Evolutionary conservation across 2,797 vertebrate species (phyloP), one percentile per base, ranked within the genome.

Genomic region (Ambastaia sidthimunki): DNA sequence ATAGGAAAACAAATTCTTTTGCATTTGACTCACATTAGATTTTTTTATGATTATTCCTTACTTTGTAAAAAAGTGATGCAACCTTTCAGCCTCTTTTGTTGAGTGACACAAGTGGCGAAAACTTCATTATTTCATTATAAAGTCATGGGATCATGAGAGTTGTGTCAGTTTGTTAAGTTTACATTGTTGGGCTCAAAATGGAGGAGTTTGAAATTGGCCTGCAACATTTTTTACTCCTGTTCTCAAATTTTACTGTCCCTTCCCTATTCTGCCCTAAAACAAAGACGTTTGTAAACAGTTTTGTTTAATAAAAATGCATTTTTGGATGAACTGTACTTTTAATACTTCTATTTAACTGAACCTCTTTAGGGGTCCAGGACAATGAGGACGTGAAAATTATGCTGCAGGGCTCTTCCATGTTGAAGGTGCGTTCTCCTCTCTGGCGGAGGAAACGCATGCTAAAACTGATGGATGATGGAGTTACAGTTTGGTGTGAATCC

Each of bases 401-500:
- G 97, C 83, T 97, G 66, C 90, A 86, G 60, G 97, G 97, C 21
- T 95, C 96, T 21, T 89, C 82, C 70, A 93, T 99, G 87, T 86
- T 93, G 74, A 98, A 99, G 93, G 93, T 99, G 69, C 95, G 96
- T 78, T 93, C 95, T 0, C 87, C 86, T 76, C 93, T 90, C 52
- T 94, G 93, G 89, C 93, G 93, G 87, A 92, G 94, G 90, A 92
- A 89, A 31, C 92, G 97, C 16, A 91, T 92, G 10, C 93, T 96
- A 82, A 91, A 92, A 77, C 93, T 99, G 86, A 90, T 96, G 90
- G 95, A 96, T 69, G 97, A 98, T 0, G 94, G 96, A 0, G 85
- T 94, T 73, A 97, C 96, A 0, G 82, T 99, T 71, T 95, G 94
- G 94, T 97, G 95, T 85, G 94, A 98, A 90, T 93, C 96, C 76